Evolutionary conservation across 2,888 invertebrate genomes (phyloP), one percentile per base, ranked within the genome.

Genomic region (Euphydryas editha): DNA sequence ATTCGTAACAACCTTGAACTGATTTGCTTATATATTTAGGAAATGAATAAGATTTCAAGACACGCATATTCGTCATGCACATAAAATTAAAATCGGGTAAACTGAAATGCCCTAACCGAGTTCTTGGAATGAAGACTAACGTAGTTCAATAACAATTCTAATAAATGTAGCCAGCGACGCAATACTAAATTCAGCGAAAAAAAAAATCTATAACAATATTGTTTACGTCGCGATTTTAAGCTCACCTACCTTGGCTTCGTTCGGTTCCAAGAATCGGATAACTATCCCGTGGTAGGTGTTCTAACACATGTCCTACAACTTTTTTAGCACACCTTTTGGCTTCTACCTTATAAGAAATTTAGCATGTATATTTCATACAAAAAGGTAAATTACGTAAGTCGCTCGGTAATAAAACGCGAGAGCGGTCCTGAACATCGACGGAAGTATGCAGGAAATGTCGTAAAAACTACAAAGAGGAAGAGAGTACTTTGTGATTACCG

Each of bases 401-500:
- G 66, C 58, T 36, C 37, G 59, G 24, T 36, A 49, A 49, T 57
- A 59, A 56, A 58, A 54, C 54, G 54, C 44, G 24, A 44, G 46
- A 51, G 55, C 20, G 24, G 42, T 62, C 51, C 46, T 51, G 44
- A n/a, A 30, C 39, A 51, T 39, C 39, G 54, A 44, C 73, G 74
- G 75, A 72, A 74, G 75, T 73, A 76, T 75, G 72, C 75, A 75
- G 75, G 77, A 75, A 77, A 75, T 73, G 78, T 72, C 70, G 69
- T 73, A 87, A 87, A 87, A 87, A 87, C 78, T 71, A 73, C 73
- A 65, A 73, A 80, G 75, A 86, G 85, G 86, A 86, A 85, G 83
- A 79, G 81, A 78, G 80, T 77, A 82, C 83, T 87, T 84, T 81
- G 82, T 81, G 83, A 83, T 83, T 81, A 82, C 86, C 79, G 85